Percentiles rank a stretch among this genome's conserved stretches.
These are phyloP conservation scores for Cephus sareptanus DNA, from an alignment of 2,888 invertebrate genomes.

Conservation along the genomic window DNA sequence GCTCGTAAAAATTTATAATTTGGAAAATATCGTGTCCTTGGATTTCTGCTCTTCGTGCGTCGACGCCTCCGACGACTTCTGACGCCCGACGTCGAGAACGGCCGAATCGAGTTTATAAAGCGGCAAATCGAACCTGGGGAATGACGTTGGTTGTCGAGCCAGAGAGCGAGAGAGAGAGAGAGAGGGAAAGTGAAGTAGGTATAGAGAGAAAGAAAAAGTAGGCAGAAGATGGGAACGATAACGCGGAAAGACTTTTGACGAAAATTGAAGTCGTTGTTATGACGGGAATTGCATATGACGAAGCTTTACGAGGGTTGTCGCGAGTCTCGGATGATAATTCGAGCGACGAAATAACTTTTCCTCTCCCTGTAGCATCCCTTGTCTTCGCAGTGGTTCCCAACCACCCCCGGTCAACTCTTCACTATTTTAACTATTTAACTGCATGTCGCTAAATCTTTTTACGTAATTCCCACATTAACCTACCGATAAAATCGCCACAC, in stretches of 20 bases:
- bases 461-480: too few species aligned
- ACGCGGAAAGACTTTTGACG: slow-evolving; percentile 61
- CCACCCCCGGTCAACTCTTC: not conserved
- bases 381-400: slow-evolving; percentile 24
- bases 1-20: slow-evolving; percentile 67
- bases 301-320: slow-evolving; percentile 50
- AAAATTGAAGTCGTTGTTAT: slow-evolving; percentile 66
- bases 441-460: too few species aligned
- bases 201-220: slow-evolving; percentile 18
- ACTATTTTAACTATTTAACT: too few species aligned
- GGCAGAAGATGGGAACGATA: slow-evolving; percentile 44
- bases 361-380: slow-evolving; percentile 23
- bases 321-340: not conserved
- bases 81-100: slow-evolving; percentile 8
- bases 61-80: not conserved
- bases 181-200: slow-evolving; percentile 21
- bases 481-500: too few species aligned
- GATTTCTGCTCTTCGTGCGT: slow-evolving; percentile 2
- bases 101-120: slow-evolving; percentile 64
- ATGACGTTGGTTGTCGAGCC: slow-evolving; percentile 19
- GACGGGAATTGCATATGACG: slow-evolving; percentile 63
- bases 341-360: slow-evolving; percentile 24
- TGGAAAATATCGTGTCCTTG: slow-evolving; percentile 58
- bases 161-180: slow-evolving; percentile 15
- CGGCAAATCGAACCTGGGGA: slow-evolving; percentile 63